These are phyloP conservation scores for Dicentrarchus labrax DNA, from an alignment of 2,113 vertebrate genomes.

Conservation along the genomic window DNA sequence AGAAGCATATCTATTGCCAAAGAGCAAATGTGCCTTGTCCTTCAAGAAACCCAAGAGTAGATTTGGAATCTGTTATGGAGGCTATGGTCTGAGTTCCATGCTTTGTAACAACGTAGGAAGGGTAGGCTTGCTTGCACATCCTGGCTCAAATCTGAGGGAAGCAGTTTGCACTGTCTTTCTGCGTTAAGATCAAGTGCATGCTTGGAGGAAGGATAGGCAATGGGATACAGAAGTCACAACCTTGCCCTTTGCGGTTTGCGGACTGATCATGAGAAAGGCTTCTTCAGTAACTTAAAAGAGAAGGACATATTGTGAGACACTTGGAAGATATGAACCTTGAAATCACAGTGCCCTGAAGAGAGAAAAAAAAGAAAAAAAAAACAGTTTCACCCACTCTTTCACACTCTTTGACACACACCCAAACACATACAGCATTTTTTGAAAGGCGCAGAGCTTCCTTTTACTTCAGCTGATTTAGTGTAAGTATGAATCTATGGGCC, in stretches of 20 bases:
- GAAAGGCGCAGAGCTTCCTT: neutral
- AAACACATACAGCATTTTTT: neutral
- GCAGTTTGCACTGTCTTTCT: conserved; percentile 68
- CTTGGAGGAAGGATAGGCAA: conserved; percentile 71
- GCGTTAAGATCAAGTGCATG: conserved; percentile 74
- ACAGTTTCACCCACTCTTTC: conserved; percentile 40
- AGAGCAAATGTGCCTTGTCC: conserved; percentile 74
- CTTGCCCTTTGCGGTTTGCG: conserved; percentile 78
- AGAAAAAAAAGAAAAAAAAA: conserved; percentile 22
- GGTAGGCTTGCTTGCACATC: conserved; percentile 55
- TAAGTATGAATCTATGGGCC: neutral
- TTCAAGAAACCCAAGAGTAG: conserved; percentile 60
- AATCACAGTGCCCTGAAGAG: conserved; percentile 47
- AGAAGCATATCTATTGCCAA: conserved; percentile 78
- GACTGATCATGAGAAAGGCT: conserved; percentile 77
- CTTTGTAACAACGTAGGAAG: conserved; percentile 43
- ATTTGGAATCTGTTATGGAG: conserved; percentile 68
- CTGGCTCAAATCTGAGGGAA: conserved; percentile 65
- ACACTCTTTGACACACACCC: conserved; percentile 44
- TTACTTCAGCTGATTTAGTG: neutral
- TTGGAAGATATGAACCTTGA: conserved; percentile 54
- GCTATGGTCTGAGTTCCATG: conserved; percentile 33
- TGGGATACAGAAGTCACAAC: conserved; percentile 68
- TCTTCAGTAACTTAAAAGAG: conserved; percentile 55
- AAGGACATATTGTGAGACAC: conserved; percentile 63